Evolutionary conservation across 2,797 vertebrate species (phyloP), one percentile per base, ranked within the genome.

Genomic region (Aplochiton taeniatus): DNA sequence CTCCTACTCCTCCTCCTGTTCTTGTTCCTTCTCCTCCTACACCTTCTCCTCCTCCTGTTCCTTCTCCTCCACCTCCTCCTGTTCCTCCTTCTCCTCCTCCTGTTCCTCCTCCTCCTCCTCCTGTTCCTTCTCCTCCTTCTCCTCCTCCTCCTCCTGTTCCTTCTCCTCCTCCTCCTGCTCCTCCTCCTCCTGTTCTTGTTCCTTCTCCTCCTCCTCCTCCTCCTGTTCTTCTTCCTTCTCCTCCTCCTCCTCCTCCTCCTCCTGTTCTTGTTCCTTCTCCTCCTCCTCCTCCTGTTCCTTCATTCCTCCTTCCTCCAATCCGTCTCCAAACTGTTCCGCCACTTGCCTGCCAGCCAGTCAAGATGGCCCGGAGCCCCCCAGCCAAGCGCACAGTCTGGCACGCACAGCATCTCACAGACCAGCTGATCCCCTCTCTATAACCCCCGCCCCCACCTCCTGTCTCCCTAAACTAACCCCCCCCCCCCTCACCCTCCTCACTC

Each of bases 261-360:
- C 83, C 83, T 87, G n/a, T n/a, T 31, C 31, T 43, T 54, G 12
- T 64, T 59, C n/a, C 64, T 31, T 70, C 52, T 74, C 61, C 86
- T 78, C 82, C 31, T 31, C 31, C 31, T 31, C 68, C 52, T 74
- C 59, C 1, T 11, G 81, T 80, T 73, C 73, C 78, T 69, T 77
- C 78, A 58, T 63, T 20, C 51, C 63, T 66, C 68, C 72, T 74
- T 69, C 83, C 83, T 87, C 86, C 77, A 81, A 76, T 77, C 87
- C n/a, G n/a, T n/a, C n/a, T n/a, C n/a, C 85, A 87, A 87, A 86
- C 85, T 88, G 89, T 88, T 89, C 83, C 51, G 86, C 87, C 89
- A 91, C 85, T 91, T 93, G 91, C 89, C 89, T 92, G 91, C 93
- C 87, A 92, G 90, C 80, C 84, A 78, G 83, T 81, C 93, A 94